These are phyloP conservation scores for Sakesphorus luctuosus DNA, from an alignment of 2,113 vertebrate genomes.

Conservation along the genomic window DNA sequence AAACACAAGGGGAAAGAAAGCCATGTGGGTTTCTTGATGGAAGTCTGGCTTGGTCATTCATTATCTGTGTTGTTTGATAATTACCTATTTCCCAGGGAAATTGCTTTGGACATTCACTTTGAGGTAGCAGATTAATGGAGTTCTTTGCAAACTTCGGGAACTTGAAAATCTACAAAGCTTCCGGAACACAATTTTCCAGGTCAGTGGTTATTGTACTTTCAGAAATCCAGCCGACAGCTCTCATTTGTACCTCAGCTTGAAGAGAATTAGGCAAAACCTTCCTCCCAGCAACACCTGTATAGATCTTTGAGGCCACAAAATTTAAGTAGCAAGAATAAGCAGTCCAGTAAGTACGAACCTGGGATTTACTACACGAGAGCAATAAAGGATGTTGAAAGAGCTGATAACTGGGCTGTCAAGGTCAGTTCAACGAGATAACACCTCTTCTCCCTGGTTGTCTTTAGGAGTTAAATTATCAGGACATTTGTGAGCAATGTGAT, in stretches of 20 bases:
- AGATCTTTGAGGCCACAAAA: background rate
- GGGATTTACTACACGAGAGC: background rate
- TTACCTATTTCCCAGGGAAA: slow-evolving; percentile 34
- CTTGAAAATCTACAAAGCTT: slow-evolving; percentile 30
- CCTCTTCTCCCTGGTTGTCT: background rate
- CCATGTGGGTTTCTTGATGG: background rate
- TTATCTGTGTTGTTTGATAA: slow-evolving; percentile 48
- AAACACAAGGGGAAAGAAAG: background rate
- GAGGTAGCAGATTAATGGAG: slow-evolving; percentile 70
- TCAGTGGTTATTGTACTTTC: slow-evolving; percentile 4
- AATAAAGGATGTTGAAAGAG: background rate
- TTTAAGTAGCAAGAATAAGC: background rate
- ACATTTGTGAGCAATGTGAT: accelerated
- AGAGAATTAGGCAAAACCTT: background rate
- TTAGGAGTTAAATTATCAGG: accelerated
- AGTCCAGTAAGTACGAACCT: background rate
- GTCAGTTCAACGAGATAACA: background rate
- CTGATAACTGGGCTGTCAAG: background rate
- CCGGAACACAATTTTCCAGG: slow-evolving; percentile 57
- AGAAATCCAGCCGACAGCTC: background rate
- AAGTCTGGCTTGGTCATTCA: slow-evolving; percentile 24
- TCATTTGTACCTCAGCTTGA: background rate
- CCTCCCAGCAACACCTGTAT: accelerated
- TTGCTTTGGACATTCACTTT: slow-evolving; percentile 1
- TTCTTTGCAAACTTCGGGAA: slow-evolving; percentile 61